These are phyloP conservation scores for Lymantria monacha DNA, from an alignment of 2,888 invertebrate genomes.

Conservation along the genomic window DNA sequence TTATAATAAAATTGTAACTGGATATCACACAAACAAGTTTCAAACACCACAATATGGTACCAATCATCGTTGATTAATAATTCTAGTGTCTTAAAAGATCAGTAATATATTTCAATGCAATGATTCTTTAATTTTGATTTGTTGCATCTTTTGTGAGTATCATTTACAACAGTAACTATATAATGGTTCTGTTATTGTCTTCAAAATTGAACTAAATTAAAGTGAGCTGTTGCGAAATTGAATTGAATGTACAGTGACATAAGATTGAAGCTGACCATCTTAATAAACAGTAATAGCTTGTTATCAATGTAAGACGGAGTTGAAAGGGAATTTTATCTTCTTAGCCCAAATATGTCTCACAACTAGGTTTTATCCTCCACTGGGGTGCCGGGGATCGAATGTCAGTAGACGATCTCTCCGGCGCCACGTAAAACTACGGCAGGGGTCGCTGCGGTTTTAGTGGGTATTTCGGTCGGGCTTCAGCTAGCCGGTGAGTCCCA, in stretches of 20 bases:
- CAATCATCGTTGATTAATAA: neutral
- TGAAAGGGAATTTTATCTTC: neutral
- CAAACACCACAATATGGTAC: neutral
- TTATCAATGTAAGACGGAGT: too few relatives aligned
- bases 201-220: constrained; percentile 56
- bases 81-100: constrained; percentile 10
- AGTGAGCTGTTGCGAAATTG: constrained; percentile 38
- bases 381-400: too few relatives aligned
- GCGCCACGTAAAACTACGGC: too few relatives aligned
- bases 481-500: too few relatives aligned
- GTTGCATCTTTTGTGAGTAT: constrained; percentile 5
- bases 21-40: neutral
- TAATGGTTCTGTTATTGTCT: constrained; percentile 29
- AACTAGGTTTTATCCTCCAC: too few relatives aligned
- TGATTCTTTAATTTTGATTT: constrained; percentile 16
- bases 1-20: neutral
- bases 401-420: too few relatives aligned
- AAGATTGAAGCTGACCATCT: constrained; percentile 1
- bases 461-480: too few relatives aligned
- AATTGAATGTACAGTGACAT: constrained; percentile 39
- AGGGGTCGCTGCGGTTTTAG: too few relatives aligned
- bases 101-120: neutral
- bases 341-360: too few relatives aligned
- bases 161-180: constrained; percentile 21
- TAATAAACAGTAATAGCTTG: neutral